Percentiles rank a stretch among this genome's conserved stretches.
These are phyloP conservation scores for Himalopsyche japonica DNA, from an alignment of 2,888 invertebrate species.

Conservation along the genomic window DNA sequence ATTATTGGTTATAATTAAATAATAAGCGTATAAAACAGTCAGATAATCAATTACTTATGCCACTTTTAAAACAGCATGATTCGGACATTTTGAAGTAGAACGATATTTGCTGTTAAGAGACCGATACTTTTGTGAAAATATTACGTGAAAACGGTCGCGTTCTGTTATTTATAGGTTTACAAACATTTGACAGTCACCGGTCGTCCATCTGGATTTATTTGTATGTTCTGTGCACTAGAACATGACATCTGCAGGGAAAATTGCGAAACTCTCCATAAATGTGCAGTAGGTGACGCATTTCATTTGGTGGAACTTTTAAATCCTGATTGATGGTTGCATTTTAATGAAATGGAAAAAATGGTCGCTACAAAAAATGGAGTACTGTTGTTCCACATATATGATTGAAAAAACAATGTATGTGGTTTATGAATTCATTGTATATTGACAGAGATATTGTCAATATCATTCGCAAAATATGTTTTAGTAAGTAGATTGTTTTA, in stretches of 20 bases:
- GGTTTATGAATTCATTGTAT: too few relatives aligned
- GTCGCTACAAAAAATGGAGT: too few relatives aligned
- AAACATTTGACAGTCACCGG: constrained; percentile 3
- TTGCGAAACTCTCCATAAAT: constrained; percentile 8
- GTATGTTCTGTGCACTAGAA: neutral
- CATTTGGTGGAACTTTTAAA: neutral
- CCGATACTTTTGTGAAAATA: neutral
- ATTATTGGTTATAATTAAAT: too few relatives aligned
- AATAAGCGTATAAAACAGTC: too few relatives aligned
- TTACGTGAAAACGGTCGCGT: neutral
- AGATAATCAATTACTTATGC: too few relatives aligned
- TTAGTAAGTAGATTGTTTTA: too few relatives aligned
- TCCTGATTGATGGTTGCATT: neutral
- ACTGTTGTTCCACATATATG: neutral
- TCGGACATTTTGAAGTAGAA: too few relatives aligned
- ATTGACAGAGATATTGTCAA: too few relatives aligned
- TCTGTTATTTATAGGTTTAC: neutral
- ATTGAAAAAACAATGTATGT: neutral
- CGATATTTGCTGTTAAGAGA: too few relatives aligned
- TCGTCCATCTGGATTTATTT: constrained; percentile 21
- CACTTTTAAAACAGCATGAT: too few relatives aligned
- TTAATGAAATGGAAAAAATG: neutral
- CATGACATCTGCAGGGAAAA: constrained; percentile 18
- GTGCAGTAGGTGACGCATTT: neutral
- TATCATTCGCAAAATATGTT: too few relatives aligned